These are phyloP conservation scores for Vanessa cardui DNA, from an alignment of 2,888 invertebrate species.

Conservation along the genomic window DNA sequence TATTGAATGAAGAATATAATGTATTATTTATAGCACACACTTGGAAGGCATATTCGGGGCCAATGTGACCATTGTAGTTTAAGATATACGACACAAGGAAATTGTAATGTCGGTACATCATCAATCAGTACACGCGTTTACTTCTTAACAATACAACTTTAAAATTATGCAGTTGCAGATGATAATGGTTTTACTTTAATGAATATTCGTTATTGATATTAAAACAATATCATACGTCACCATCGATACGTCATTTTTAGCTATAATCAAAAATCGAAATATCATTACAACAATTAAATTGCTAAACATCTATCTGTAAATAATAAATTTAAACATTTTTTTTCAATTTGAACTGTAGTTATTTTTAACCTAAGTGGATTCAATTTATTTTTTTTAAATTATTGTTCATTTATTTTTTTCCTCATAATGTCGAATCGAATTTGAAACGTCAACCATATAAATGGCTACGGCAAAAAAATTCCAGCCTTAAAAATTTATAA, in stretches of 20 bases:
- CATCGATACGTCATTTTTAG: background rate
- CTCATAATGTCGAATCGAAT: background rate
- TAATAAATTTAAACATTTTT: background rate
- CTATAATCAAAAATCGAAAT: background rate
- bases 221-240: background rate
- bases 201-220: background rate
- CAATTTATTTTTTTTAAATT: background rate
- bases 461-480: background rate
- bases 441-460: slow-evolving; percentile 4
- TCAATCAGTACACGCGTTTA: slow-evolving; percentile 62
- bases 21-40: slow-evolving; percentile 81
- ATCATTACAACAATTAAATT: background rate
- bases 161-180: slow-evolving; percentile 56
- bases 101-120: slow-evolving; percentile 57
- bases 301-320: background rate
- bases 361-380: background rate
- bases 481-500: slow-evolving; percentile 58
- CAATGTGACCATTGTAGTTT: slow-evolving; percentile 54
- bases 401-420: background rate
- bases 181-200: slow-evolving; percentile 20
- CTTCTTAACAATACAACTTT: slow-evolving; percentile 64
- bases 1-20: slow-evolving; percentile 77
- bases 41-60: slow-evolving; percentile 76
- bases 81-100: slow-evolving; percentile 47
- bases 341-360: background rate